phyloP scores from a whole-genome alignment of 1,140 invertebrate genomes.

The Sarcophaga bullata region DNA sequence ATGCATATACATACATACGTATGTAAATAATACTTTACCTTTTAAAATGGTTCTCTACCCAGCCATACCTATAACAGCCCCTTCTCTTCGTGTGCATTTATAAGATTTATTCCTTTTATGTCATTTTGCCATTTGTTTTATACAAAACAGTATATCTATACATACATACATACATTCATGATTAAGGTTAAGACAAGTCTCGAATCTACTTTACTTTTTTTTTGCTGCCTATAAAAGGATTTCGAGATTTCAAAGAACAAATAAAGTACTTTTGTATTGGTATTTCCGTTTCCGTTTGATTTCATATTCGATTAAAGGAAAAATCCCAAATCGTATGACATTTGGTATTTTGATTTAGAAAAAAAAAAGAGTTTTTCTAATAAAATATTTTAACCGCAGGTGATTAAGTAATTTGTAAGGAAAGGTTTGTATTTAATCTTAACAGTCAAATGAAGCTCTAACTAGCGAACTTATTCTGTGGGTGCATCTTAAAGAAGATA shows the following conservation, averaged over 20 bases:
- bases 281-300: slow-evolving; percentile 26
- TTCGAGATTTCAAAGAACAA: background rate
- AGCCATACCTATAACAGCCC: background rate
- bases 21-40: no score
- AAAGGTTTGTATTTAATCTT: no score
- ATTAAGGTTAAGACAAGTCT: background rate
- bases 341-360: background rate
- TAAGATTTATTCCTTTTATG: background rate
- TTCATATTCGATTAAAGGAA: background rate
- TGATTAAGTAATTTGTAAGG: no score
- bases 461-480: no score
- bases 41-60: no score
- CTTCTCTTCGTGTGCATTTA: background rate
- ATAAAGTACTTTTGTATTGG: slow-evolving; percentile 3
- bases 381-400: no score
- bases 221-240: background rate
- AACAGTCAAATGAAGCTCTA: no score
- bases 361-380: no score
- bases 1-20: no score
- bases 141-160: background rate
- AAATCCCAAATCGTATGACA: background rate
- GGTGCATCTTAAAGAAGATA: no score
- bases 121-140: background rate
- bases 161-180: background rate
- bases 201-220: background rate